A percentile compares a stretch with the other conserved stretches of the same genome.
phyloP scores from a whole-genome alignment of 2,113 vertebrate species.

The Tupaia chinensis region DNA sequence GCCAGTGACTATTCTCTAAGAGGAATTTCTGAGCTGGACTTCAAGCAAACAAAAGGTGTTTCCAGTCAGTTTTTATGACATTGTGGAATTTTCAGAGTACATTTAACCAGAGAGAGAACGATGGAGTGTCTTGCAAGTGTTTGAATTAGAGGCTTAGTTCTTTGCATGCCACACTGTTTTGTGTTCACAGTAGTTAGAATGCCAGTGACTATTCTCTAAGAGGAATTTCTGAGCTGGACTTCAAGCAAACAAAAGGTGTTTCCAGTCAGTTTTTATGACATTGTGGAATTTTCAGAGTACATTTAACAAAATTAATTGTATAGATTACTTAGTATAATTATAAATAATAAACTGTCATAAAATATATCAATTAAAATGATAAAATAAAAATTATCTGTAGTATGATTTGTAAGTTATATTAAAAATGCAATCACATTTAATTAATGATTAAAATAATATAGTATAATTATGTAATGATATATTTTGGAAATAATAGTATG shows the following conservation, averaged over 20 bases:
- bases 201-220: neutral
- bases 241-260: neutral
- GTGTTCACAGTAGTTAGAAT: neutral
- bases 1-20: neutral
- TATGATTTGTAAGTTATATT: neutral
- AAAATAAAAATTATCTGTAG: neutral
- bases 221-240: neutral
- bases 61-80: neutral
- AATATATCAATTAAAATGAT: neutral
- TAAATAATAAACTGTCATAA: constrained; percentile 5
- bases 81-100: neutral
- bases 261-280: neutral
- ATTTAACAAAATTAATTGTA: neutral
- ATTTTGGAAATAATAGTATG: neutral
- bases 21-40: neutral
- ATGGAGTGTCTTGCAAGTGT: neutral
- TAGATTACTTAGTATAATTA: neutral
- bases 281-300: neutral
- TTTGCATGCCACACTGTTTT: fast-evolving
- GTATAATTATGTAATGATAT: neutral
- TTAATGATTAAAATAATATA: neutral
- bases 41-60: neutral
- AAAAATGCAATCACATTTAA: neutral
- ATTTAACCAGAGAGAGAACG: neutral
- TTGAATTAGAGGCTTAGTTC: neutral